Percentiles rank a stretch among this genome's conserved stretches.
phyloP scores from a whole-genome alignment of 2,888 invertebrate genomes.

The Dysmachus trigonus region DNA sequence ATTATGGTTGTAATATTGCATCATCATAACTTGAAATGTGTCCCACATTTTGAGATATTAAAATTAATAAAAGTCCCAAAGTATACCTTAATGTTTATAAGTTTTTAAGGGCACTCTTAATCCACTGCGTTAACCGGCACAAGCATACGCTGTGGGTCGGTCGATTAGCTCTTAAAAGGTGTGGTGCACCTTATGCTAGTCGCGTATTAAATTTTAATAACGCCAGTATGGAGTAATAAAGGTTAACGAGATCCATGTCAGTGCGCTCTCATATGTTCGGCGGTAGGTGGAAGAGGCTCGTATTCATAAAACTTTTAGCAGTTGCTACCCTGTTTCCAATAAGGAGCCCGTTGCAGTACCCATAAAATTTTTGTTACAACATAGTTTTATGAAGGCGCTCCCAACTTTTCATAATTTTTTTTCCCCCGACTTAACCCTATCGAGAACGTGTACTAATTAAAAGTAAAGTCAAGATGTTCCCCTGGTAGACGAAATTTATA shows the following conservation, averaged over 20 bases:
- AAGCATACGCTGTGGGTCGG: not conserved
- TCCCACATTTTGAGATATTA: not conserved
- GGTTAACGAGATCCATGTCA: slow-evolving; percentile 3
- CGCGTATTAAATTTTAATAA: not conserved
- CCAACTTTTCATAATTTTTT: slow-evolving; percentile 37
- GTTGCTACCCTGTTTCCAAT: not conserved
- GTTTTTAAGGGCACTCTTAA: not conserved
- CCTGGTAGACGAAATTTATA: slow-evolving; percentile 15
- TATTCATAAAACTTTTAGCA: slow-evolving; percentile 8
- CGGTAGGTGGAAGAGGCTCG: not conserved
- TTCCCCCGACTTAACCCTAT: slow-evolving; percentile 29
- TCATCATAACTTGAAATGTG: not conserved
- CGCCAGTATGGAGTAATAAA: slow-evolving; percentile 3
- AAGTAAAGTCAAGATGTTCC: slow-evolving; percentile 35
- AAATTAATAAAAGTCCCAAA: not conserved
- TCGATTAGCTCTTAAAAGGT: not conserved
- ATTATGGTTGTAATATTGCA: not conserved
- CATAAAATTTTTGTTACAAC: slow-evolving; percentile 21
- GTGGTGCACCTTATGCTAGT: not conserved
- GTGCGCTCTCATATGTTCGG: not conserved
- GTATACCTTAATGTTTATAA: not conserved
- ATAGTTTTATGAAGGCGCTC: slow-evolving; percentile 21
- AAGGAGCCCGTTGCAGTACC: not conserved
- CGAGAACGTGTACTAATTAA: slow-evolving; percentile 38
- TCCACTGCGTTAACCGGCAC: not conserved